These are phyloP conservation scores for Ellobius talpinus DNA, from an alignment of 2,113 vertebrate genomes.

Conservation along the genomic window DNA sequence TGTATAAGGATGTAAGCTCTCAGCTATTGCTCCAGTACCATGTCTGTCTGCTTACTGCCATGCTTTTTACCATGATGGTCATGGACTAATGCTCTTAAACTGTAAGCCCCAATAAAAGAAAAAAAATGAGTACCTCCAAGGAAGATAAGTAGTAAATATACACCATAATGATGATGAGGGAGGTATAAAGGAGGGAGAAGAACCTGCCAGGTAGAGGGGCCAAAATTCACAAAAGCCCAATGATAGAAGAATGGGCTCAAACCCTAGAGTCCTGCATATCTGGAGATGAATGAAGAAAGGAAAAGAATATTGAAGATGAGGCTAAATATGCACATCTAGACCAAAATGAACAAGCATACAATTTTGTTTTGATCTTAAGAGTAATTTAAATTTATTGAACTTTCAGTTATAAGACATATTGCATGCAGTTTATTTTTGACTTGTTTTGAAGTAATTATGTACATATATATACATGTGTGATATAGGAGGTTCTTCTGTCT, in stretches of 20 bases:
- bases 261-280: not conserved
- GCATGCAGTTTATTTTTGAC: conserved; percentile 13
- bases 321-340: not conserved
- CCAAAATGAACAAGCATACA: not conserved
- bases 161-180: not conserved
- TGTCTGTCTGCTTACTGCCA: not conserved
- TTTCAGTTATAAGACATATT: not conserved
- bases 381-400: conserved; percentile 27
- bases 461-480: not conserved
- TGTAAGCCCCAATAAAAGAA: not conserved
- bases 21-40: not conserved
- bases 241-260: not conserved
- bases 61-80: not conserved
- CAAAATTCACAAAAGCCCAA: not conserved
- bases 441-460: conserved; percentile 20
- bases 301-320: not conserved
- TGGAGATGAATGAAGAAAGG: not conserved
- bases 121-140: not conserved
- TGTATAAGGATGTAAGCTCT: not conserved
- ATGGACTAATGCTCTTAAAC: not conserved
- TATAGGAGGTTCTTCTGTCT: too few relatives aligned
- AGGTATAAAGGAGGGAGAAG: not conserved
- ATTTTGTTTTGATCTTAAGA: conserved; percentile 28
- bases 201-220: not conserved
- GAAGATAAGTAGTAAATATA: not conserved